Conservation (phyloP, 2,888 invertebrate species). For the Hydraecia micacea region DNA sequence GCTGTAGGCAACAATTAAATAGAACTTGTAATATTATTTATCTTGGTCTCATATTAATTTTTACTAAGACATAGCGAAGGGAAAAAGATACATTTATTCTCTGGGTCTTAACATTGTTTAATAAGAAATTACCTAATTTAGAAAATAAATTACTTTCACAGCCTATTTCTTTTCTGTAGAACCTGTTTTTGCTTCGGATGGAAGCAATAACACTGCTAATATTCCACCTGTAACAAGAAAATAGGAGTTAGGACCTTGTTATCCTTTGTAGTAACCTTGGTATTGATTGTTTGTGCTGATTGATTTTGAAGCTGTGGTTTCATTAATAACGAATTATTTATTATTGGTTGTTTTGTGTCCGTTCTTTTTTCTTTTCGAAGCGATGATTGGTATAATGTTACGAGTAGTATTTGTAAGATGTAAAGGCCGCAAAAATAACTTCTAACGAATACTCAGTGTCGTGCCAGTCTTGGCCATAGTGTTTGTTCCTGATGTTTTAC, state of each 20-base stretch:
- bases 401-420: neutral
- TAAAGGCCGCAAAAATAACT: neutral
- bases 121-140: conserved; percentile 3
- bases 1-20: neutral
- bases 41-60: neutral
- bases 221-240: conserved; percentile 53
- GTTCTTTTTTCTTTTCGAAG: neutral
- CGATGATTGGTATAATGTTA: too few relatives aligned
- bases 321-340: neutral
- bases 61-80: neutral
- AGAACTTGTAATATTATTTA: neutral
- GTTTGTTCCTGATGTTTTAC: neutral
- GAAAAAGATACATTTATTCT: neutral
- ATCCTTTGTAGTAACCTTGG: neutral
- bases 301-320: neutral
- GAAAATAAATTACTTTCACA: neutral
- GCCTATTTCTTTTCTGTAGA: neutral
- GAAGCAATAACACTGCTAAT: conserved; percentile 43
- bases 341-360: neutral
- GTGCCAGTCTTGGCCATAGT: neutral
- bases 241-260: neutral
- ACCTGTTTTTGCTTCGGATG: conserved; percentile 27
- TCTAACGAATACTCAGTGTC: neutral
- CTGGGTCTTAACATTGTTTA: neutral
- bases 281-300: neutral